phyloP scores from a whole-genome alignment of 2,113 vertebrate species.

The Bubo blakistoni region DNA sequence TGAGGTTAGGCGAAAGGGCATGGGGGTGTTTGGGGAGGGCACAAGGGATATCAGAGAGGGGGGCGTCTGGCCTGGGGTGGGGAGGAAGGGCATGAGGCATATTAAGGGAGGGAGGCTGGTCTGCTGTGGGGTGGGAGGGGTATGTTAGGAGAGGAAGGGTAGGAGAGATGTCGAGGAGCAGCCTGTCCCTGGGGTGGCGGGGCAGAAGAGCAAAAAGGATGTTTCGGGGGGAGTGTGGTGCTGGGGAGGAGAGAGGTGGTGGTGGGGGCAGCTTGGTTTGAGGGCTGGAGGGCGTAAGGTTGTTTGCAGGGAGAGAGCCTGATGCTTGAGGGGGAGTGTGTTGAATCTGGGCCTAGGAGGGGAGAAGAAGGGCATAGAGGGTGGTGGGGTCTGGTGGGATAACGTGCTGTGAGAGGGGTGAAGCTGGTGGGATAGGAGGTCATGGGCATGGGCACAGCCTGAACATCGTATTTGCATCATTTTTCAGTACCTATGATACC shows the following conservation, averaged over 20 bases:
- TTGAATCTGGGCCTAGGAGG: not conserved
- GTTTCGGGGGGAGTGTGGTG: not conserved
- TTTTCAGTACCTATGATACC: not conserved
- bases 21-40: too few relatives aligned
- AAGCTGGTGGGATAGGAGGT: not conserved
- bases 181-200: not conserved
- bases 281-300: not conserved
- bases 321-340: not conserved
- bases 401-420: not conserved
- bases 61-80: too few relatives aligned
- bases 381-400: not conserved
- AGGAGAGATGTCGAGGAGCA: not conserved
- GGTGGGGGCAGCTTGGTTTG: not conserved
- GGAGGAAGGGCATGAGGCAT: not conserved
- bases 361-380: not conserved
- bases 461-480: fast-evolving
- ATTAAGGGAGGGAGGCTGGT: too few relatives aligned
- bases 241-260: not conserved
- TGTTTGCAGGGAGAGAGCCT: not conserved
- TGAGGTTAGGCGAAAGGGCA: fast-evolving
- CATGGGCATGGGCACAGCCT: not conserved
- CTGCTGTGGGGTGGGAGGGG: too few relatives aligned
- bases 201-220: not conserved
- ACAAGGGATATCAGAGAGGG: not conserved
- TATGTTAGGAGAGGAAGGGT: not conserved